Base-by-base conservation (phyloP, 2,797 vertebrate species). In the Micropoecilia bifurca region DNA sequence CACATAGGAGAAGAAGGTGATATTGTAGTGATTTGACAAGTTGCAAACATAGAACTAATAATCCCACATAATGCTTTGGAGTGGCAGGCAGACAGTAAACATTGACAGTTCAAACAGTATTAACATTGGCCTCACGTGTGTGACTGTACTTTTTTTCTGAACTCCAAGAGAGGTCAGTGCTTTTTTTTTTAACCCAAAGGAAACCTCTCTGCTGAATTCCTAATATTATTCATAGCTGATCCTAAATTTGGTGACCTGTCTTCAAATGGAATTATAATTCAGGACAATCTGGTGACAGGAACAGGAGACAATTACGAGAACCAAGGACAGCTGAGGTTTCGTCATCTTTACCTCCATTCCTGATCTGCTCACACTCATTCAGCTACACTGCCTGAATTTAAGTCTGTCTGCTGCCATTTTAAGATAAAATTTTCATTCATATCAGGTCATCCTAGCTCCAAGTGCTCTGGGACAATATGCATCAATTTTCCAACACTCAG, bases 61-160 rank as follows among this genome's bases (percentile, higher is more conserved):
- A 77, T 82, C 69, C n/a, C 72, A 80, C 36, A 41, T 76, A 59
- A 83, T 36, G 73, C 45, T 12, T 78, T 55, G 4, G 20, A 47
- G 80, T 87, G 88, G 89, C 89, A 92, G 88, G 89, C 7, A 78
- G 39, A 86, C 90, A 86, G 84, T 82, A 90, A 88, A 90, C 90
- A 89, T 2, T 79, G 88, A 84, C 83, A 87, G 91, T 89, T 83
- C 6, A 36, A 90, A 88, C 57, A 25, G 84, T 53, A 76, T 71
- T 20, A 63, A 36, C 81, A 88, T 80, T 48, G 9, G 79, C 83
- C 75, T 61, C 3, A 0, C 20, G 1, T 66, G 6, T 4, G 14
- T 36, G 39, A 66, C 45, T 63, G 59, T 20, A 63, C 9, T 1
- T 36, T 20, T 18, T 63, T 36, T 20, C 6, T 63, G 59, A 36